Evolutionary conservation across 2,888 invertebrate species (phyloP), one percentile per base, ranked within the genome.

Genomic region (Cacoxenus indagator): DNA sequence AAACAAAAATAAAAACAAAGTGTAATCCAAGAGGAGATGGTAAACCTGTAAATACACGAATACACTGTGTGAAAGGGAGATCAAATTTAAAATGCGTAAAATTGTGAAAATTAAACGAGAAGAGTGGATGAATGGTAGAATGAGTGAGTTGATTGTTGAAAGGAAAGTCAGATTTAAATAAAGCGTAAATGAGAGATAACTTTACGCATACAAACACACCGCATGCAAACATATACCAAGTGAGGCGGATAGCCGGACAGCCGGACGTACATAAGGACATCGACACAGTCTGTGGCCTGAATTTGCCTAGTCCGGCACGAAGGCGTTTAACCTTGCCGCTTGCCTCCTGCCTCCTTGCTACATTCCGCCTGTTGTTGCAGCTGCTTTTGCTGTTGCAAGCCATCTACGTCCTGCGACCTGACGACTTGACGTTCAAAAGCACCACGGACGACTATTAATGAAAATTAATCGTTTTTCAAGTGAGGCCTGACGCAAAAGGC

Each of bases 381-480:
- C 37, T 37, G 37, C 37, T 37, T 8, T 37, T 19, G 51, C 17
- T 51, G 17, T 17, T 48, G 45, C 1, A 31, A 6, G 9, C 31
- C 31, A 31, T 9, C 9, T 4, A 6, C 31, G 9, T 9, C 31
- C 31, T 9, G 31, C 31, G 5, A 4, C 9, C 31, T 31, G 5
- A 31, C 9, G 31, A 4, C 31, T 9, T 31, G 5, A 6, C 31
- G 9, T 9, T 31, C 31, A 31, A 9, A 27, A 27, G 26, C 27
- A 6, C 11, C 55, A 14, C 14, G 17, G 29, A 45, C 72, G 74
- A 77, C 76, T 78, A 76, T 83, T 83, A 82, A 84, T 82, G 82
- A 78, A 83, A 78, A 82, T 84, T 84, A 84, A 82, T 82, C 82
- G 83, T 73, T 82, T 82, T 82, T 84, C 83, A 75, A 81, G 75